Base-by-base conservation (phyloP, 2,888 invertebrate genomes). In the Branchellion lobata region DNA sequence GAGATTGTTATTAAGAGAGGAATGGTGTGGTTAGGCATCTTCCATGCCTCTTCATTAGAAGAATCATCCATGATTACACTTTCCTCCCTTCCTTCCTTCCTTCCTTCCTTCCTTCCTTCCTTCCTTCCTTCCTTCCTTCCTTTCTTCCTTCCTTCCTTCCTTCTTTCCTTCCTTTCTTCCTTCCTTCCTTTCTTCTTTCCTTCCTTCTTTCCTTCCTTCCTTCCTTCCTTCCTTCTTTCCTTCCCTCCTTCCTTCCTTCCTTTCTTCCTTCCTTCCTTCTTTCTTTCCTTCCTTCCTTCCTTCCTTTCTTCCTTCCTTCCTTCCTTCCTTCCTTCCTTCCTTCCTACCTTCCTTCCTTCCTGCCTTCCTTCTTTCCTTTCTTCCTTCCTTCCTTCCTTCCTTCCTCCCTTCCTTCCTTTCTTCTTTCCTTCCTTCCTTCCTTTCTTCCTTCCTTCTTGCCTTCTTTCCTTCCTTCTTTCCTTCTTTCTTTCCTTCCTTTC, bases 281-380 rank as follows among this genome's bases (percentile, higher is more conserved):
- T 3, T 61, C 11, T 29, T 8, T 61, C 18, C 18, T 61, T 14
- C 61, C 18, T 61, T 61, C 18, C 61, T 61, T 61, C 11, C 18
- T 61, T 61, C 61, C 61, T 61, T 61, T 14, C 18, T 1, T 61
- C 61, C 18, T 61, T 61, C 18, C 61, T 61, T 61, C 61, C 18
- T 61, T 61, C 61, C 61, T 61, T 61, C 18, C 18, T 61, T 14
- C 61, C 18, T 61, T 61, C 18, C 61, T 61, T 61, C 61, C 18
- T 61, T 61, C 61, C 61, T 61, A 27, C 18, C 18, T 61, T 14
- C 61, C 18, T 61, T 61, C 18, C 61, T 61, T 61, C 61, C 18
- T 1, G 24, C 61, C 61, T 61, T 61, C 18, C 18, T 61, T 14
- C 61, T 14, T 61, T 61, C 18, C 61, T 61, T 61, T 29, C 18